Evolutionary conservation across 2,113 vertebrate genomes (phyloP), one percentile per base, ranked within the genome.

Genomic region (Ariopsis seemanni): DNA sequence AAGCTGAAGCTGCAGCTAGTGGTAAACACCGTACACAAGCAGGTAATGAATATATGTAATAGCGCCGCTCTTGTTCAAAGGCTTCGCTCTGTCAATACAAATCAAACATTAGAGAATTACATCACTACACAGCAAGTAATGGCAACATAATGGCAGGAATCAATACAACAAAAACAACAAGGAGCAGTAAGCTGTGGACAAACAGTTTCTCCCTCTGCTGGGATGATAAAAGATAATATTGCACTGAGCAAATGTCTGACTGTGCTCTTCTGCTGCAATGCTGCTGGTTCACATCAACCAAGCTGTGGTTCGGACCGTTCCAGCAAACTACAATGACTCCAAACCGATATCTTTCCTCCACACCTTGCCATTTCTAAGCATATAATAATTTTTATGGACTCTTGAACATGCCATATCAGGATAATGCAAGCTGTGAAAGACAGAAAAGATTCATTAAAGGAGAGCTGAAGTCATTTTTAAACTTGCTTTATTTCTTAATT

Each of bases 151-250:
- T 78, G 87, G 83, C 63, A 91, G 87, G 83, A 91, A 91, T 91
- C 91, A 79, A 93, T 92, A 90, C 48, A 52, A 71, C 89, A 82
- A 90, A 90, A 92, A 90, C 84, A 90, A 89, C 86, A 89, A 89
- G 81, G 89, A 62, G 81, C n/a, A 60, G 74, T 71, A 79, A 72
- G 81, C 79, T 86, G 84, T 2, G 62, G 72, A 84, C 87, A 87
- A 88, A 83, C 84, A 79, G 48, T 55, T 69, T 52, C 62, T 62
- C 86, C 55, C 58, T 74, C 60, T 78, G 81, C 89, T 87, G 69
- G 88, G 84, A 90, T 83, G 78, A 91, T 90, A 83, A 75, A 84
- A 86, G 85, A 86, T 90, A 90, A 93, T 89, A 83, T 86, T 82
- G 77, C 77, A 84, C 88, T 87, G 90, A 83, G 87, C 88, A 88